These are phyloP conservation scores for Dendrocincla fuliginosa DNA, from an alignment of 2,797 vertebrate genomes.

Conservation along the genomic window DNA sequence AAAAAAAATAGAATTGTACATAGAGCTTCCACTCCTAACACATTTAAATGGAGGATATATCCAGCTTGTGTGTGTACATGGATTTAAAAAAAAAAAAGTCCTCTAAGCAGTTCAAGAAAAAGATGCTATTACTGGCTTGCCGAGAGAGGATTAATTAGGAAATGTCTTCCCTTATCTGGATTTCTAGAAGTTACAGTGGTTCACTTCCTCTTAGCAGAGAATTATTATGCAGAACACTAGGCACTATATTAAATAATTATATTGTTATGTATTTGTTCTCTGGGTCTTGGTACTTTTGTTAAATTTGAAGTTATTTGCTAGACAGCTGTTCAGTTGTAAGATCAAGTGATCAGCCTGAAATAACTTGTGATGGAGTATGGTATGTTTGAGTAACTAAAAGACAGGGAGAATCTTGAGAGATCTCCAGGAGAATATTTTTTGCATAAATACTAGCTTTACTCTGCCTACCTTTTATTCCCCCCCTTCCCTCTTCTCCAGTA, in stretches of 20 bases:
- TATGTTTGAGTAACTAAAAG: not conserved
- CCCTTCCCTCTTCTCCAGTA: conserved; percentile 77
- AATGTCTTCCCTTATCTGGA: conserved; percentile 52
- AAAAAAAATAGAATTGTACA: not conserved
- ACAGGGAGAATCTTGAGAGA: not conserved
- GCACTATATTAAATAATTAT: not conserved
- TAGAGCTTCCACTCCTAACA: not conserved
- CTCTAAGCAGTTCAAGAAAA: conserved; percentile 34
- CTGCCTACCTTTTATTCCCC: conserved; percentile 21
- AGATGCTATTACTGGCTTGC: conserved; percentile 39
- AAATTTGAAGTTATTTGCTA: not conserved
- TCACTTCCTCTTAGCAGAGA: conserved; percentile 16
- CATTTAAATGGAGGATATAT: not conserved
- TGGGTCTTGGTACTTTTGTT: not conserved
- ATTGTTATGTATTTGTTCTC: not conserved
- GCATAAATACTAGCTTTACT: conserved; percentile 22
- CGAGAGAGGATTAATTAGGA: conserved; percentile 52
- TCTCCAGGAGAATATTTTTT: not conserved
- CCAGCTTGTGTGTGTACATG: not conserved
- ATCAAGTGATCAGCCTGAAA: not conserved
- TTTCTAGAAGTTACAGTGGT: conserved; percentile 70
- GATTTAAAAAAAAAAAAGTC: not conserved
- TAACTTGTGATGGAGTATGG: not conserved
- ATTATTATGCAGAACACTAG: not conserved
- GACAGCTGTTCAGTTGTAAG: not conserved